Percentiles rank a stretch among this genome's conserved stretches.
phyloP scores from a whole-genome alignment of 2,113 vertebrate species.

The Sylvilagus bachmani region DNA sequence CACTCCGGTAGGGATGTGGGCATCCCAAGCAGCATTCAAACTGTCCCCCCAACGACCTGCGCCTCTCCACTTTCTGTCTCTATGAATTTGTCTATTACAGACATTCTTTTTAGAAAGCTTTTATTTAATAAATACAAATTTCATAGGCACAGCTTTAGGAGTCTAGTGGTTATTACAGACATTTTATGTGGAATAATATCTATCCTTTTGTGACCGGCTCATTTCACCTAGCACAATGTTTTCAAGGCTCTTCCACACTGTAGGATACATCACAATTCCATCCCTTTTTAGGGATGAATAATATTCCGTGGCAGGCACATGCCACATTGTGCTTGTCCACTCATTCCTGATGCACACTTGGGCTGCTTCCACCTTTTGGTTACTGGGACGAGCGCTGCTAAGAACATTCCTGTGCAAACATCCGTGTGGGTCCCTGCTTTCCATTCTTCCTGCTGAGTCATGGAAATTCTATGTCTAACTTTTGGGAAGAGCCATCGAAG shows the following conservation, averaged over 20 bases:
- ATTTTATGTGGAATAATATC: background rate
- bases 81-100: background rate
- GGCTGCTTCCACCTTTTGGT: background rate
- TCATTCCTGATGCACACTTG: background rate
- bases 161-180: background rate
- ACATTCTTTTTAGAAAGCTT: too few species aligned
- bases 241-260: background rate
- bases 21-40: too few species aligned
- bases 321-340: background rate
- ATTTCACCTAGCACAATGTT: background rate
- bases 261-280: background rate
- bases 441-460: background rate
- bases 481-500: background rate
- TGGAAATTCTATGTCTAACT: background rate
- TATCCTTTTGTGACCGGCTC: background rate
- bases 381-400: background rate
- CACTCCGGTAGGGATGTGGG: too few species aligned
- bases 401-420: background rate
- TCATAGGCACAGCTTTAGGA: too few species aligned
- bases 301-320: background rate
- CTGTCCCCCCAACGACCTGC: too few species aligned
- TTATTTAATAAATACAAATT: too few species aligned
- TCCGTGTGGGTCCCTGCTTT: background rate
- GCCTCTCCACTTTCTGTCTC: background rate
- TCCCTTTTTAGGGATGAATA: constrained; percentile 36